Evolutionary conservation across 35 echinoderm and acorn worm species (phyloP), one percentile per base, ranked within the genome.

Genomic region (Holothuria glaberrima): DNA sequence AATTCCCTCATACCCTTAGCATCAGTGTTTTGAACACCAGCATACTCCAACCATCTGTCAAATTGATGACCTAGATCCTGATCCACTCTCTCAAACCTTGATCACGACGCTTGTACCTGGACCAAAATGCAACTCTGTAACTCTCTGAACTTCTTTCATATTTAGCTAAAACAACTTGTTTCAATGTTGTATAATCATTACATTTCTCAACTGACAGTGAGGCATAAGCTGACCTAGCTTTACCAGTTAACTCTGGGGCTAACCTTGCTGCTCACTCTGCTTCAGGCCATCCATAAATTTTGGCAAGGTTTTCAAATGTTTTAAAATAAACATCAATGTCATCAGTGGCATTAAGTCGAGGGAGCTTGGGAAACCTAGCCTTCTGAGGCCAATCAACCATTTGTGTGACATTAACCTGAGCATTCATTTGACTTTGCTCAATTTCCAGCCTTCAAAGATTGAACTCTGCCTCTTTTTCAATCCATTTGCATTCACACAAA

Each of bases 181-280:
- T 87, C 26, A 87, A 29, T 0, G 16, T 68, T 20, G 34, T 34
- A 69, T 87, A 87, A 21, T 87, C 35, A 44, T 29, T 44, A 48
- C 62, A 32, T 69, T 87, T 61, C 25, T 22, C 41, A 14, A 69
- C 2, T 25, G 31, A 48, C 0, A 87, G 33, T 4, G 62, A 19
- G 0, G 84, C 84, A 87, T 87, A 87, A 3, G 62, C 84, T 45
- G 48, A 14, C 41, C 63, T 87, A 48, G 84, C 63, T 69, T 87
- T 87, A 2, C 65, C 38, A 4, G 63, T 46, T 48, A 87, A 70
- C 48, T 87, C 84, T 24, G 84, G 84, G 34, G 82, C 84, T 69
- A 69, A 25, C 35, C 35, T 87, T 13, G 84, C 62, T 12, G 32
- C 84, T 35, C 63, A 87, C 4, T 45, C 45, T 25, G 20, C 12